Base-by-base conservation (phyloP, 2,797 vertebrate species). In the Phoxinus dragarum region DNA sequence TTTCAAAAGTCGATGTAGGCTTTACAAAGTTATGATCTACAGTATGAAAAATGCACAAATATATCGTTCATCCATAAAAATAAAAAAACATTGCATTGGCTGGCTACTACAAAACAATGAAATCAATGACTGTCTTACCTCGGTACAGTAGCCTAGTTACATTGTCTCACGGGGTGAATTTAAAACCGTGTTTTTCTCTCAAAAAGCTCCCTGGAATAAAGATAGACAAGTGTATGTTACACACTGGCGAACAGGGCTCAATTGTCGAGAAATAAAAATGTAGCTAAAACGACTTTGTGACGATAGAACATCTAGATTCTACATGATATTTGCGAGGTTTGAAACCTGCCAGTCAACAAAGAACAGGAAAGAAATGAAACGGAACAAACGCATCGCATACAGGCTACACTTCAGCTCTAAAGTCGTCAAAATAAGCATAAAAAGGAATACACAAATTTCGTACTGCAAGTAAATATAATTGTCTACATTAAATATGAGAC, bases 181-280 rank as follows among this genome's bases (percentile, higher is more conserved):
- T 61, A 79, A 72, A 80, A 21, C 19, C 9, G 67, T 31, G 38
- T 68, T 84, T 31, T 40, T 6, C 8, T 27, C 10, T 64, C 34
- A 38, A 23, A 56, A 68, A 84, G 6, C 19, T 67, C 8, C 56
- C 56, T 83, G 56, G 31, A 75, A 64, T 75, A 11, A 74, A 82
- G 21, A 82, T n/a, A 83, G 38, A 38, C 59, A 66, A 7, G 12
- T 12, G 14, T 61, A 5, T 47, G 16, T 61, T 47, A 82, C 7
- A 81, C 49, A 19, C 66, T 0, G 66, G 36, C 16, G 16, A 72
- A 59, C 6, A 27, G 1, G 23, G 36, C 9, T 56, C 49, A 81
- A 42, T 40, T 40, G n/a, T 5, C 0, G 36, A 31, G 6, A 59
- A 64, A n/a, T 5, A 69, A 23, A 54, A 52, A 56, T 38, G 12